These are phyloP conservation scores for Periophthalmus magnuspinnatus DNA, from an alignment of 2,797 vertebrate genomes.

Conservation along the genomic window DNA sequence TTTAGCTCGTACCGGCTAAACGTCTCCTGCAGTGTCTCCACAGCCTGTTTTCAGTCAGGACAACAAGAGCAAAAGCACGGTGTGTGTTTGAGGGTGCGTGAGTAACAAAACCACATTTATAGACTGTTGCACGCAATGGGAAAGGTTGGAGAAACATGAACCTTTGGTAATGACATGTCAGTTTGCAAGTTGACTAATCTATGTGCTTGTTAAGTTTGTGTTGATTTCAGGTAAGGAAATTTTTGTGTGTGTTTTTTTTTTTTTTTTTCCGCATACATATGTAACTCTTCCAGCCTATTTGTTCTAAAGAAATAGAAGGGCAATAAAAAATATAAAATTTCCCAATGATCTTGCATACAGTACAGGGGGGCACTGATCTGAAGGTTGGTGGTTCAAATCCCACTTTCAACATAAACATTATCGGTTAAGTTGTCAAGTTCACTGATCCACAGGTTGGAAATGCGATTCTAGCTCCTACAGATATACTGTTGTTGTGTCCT, in stretches of 20 bases:
- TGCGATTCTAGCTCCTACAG: no score
- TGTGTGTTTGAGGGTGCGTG: slow-evolving; percentile 61
- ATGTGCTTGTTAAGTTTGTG: not conserved
- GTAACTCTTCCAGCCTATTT: not conserved
- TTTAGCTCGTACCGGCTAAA: slow-evolving; percentile 44
- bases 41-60: slow-evolving; percentile 44
- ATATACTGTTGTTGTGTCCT: no score
- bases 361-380: no score
- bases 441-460: no score
- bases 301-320: not conserved
- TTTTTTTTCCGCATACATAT: not conserved
- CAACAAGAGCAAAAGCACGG: slow-evolving; percentile 44
- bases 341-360: no score
- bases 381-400: no score
- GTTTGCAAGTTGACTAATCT: slow-evolving; percentile 36
- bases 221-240: slow-evolving; percentile 16
- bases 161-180: slow-evolving; percentile 32
- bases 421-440: no score
- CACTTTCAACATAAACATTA: no score
- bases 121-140: slow-evolving; percentile 50
- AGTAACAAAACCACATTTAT: slow-evolving; percentile 66
- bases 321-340: no score
- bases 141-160: slow-evolving; percentile 15
- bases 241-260: not conserved
- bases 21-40: slow-evolving; percentile 64